Base-by-base conservation (phyloP, 2,797 vertebrate genomes). In the Anabas testudineus region DNA sequence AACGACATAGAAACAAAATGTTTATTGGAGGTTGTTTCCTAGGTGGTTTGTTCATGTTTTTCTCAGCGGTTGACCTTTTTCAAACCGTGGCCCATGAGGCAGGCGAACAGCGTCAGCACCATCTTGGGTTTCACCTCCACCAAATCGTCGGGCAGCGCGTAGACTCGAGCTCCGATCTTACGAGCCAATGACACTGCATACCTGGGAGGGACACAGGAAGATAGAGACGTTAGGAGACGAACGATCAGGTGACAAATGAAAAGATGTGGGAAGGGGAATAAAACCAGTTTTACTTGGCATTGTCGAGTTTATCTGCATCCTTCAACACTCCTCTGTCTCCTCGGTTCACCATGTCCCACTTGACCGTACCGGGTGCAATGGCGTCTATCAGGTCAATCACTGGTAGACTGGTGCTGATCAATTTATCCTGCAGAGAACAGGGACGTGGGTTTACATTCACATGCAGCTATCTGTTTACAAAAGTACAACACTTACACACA, bases 61-160 rank as follows among this genome's bases (percentile, higher is more conserved):
- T 45, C 37, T 93, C 64, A 92, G 62, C 26, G 60, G 8, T 93
- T 88, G 63, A 87, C 84, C 92, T 94, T 97, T 88, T 97, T 97
- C 79, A 97, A 76, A 82, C 95, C 92, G 75, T 94, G 94, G 71
- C 95, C 98, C 98, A 99, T 99, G 83, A 99, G 94, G 87, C 96
- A 96, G 26, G 97, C 97, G 41, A 99, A 99, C 78, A 99, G 89
- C 0, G 98, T 99, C 95, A 99, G 93, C 88, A 99, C 98, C 98
- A 99, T 99, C 94, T 97, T 98, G 73, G 97, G 96, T 66, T 99
- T 99, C 82, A 99, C 96, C 83, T 98, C 95, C 76, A 99, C 95
- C 39, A 99, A 91, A 83, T 99, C 98, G 4, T 99, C 98, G 1
- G 98, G 97, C 77, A 97, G 94, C 1, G 98, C 95, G 2, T 99